Percentiles rank a stretch among this genome's conserved stretches.
phyloP scores from a whole-genome alignment of 2,113 vertebrate genomes.

The Axis porcinus region DNA sequence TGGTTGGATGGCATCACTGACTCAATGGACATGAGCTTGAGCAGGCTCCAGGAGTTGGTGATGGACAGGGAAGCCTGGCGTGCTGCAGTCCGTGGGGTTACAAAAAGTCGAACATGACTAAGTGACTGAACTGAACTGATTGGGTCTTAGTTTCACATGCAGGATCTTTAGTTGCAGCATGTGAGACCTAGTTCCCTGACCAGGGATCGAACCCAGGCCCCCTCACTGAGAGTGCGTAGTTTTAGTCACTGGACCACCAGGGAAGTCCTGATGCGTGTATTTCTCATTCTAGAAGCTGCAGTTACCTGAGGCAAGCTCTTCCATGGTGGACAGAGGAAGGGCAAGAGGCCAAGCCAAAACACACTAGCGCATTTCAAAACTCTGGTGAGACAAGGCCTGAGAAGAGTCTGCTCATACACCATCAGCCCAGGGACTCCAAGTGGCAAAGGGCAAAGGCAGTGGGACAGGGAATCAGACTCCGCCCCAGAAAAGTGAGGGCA shows the following conservation, averaged over 20 bases:
- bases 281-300: neutral
- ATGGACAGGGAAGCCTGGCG: neutral
- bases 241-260: neutral
- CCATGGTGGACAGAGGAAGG: neutral
- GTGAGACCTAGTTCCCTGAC: neutral
- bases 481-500: neutral
- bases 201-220: neutral
- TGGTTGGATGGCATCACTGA: neutral
- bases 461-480: neutral
- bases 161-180: neutral
- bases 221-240: neutral
- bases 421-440: no score
- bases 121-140: neutral
- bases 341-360: neutral
- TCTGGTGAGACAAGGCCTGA: neutral
- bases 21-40: neutral
- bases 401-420: neutral
- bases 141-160: neutral
- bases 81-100: neutral
- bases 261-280: neutral
- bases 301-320: neutral
- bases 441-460: neutral
- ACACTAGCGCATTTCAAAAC: neutral
- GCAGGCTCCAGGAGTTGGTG: neutral
- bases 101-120: neutral